A percentile compares a stretch with the other conserved stretches of the same genome.
These are phyloP conservation scores for Ammodytes dubius DNA, from an alignment of 2,113 vertebrate genomes.

Conservation along the genomic window DNA sequence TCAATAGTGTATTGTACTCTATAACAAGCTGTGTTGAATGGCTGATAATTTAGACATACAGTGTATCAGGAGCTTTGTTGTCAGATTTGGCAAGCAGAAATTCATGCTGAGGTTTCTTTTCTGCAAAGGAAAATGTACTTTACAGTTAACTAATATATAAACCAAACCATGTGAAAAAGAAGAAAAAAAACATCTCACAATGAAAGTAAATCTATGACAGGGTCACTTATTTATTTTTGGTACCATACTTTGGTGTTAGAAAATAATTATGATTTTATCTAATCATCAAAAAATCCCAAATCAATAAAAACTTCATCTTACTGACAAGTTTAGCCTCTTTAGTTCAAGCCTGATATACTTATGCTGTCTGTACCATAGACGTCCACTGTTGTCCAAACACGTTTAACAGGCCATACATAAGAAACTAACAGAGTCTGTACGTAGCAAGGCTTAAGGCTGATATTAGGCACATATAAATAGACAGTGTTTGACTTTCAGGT, in stretches of 20 bases:
- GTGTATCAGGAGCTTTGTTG: neutral
- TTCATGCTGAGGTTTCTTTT: neutral
- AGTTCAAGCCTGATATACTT: neutral
- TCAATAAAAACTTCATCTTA: neutral
- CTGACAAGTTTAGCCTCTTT: neutral
- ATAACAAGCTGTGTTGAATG: constrained; percentile 49
- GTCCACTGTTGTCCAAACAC: no score
- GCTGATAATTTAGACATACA: constrained; percentile 39
- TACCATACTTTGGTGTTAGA: neutral
- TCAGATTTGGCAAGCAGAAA: constrained; percentile 1
- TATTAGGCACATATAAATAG: neutral
- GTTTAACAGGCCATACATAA: no score
- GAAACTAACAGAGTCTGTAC: no score
- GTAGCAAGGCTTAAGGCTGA: neutral
- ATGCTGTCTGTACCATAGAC: neutral
- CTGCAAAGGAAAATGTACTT: neutral
- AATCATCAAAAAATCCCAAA: neutral
- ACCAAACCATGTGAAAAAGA: neutral
- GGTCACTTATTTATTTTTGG: neutral
- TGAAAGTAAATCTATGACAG: no score
- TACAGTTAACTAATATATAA: neutral
- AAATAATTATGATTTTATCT: neutral
- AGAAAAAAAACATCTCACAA: no score
- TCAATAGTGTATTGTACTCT: constrained; percentile 58
- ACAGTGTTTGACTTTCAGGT: neutral